A percentile compares a stretch with the other conserved stretches of the same genome.
Evolutionary conservation across 1,140 invertebrate genomes (phyloP).

Genomic region (Macrobrachium nipponense): DNA sequence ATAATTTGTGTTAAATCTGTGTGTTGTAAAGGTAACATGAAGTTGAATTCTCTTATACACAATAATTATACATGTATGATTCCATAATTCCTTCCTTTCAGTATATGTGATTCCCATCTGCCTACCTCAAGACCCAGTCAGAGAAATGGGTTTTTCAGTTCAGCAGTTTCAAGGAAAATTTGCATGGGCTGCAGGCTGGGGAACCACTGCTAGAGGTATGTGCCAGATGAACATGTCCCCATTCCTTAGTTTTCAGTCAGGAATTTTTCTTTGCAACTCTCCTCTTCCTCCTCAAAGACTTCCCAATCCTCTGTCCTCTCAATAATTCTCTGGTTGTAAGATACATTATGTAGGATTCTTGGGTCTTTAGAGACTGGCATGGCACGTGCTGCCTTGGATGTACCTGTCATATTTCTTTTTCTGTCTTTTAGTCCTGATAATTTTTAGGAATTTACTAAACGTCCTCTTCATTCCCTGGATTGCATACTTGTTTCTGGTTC

Average conservation of each 20-base stretch:
- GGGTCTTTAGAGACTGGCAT: too few relatives aligned
- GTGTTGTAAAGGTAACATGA: too few relatives aligned
- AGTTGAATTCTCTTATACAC: too few relatives aligned
- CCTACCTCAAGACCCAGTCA: constrained; percentile 11
- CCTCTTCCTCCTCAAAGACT: neutral
- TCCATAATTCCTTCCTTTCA: neutral
- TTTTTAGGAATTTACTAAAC: too few relatives aligned
- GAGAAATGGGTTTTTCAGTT: constrained; percentile 42
- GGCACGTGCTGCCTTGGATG: too few relatives aligned
- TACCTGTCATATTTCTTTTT: too few relatives aligned
- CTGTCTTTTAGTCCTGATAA: too few relatives aligned
- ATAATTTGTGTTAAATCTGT: too few relatives aligned
- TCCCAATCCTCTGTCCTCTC: neutral
- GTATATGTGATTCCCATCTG: constrained; percentile 28
- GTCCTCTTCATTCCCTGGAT: too few relatives aligned
- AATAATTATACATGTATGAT: too few relatives aligned
- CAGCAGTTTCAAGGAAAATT: constrained; percentile 21
- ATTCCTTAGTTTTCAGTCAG: neutral
- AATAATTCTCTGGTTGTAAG: neutral
- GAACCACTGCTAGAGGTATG: constrained; percentile 37
- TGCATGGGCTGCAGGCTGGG: constrained; percentile 48
- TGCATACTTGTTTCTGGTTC: too few relatives aligned
- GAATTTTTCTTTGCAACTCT: neutral
- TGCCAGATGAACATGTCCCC: neutral
- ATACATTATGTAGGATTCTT: neutral